These are phyloP conservation scores for Peromyscus leucopus DNA, from an alignment of 2,113 vertebrate species.

Conservation along the genomic window DNA sequence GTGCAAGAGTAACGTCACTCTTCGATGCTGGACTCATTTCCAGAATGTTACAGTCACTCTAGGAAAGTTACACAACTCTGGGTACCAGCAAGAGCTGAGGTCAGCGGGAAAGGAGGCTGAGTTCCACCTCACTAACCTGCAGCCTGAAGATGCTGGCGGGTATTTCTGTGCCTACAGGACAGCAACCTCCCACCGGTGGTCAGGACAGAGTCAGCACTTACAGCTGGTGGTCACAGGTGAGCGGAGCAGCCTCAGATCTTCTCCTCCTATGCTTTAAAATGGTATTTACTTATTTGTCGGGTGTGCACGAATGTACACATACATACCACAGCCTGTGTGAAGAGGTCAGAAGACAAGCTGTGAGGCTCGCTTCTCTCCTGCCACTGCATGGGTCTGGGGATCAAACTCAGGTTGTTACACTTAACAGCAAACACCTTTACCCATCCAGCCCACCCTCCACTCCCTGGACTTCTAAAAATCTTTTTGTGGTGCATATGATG, in stretches of 20 bases:
- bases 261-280: not conserved
- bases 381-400: not conserved
- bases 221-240: constrained; percentile 64
- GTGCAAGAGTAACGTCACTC: not conserved
- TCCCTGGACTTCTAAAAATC: not conserved
- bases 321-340: not conserved
- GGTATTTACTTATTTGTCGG: not conserved
- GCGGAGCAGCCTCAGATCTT: not conserved
- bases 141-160: not conserved
- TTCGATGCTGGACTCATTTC: not conserved
- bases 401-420: not conserved
- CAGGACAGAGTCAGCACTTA: not conserved
- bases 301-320: not conserved
- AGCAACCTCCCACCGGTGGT: not conserved
- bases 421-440: not conserved
- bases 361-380: not conserved
- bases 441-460: not conserved
- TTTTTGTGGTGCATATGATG: not conserved
- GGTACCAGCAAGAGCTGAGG: not conserved
- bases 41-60: not conserved
- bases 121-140: not conserved
- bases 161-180: constrained; percentile 66
- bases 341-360: not conserved
- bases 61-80: not conserved
- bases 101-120: not conserved